These are phyloP conservation scores for Charaxes varanes DNA, from an alignment of 1,140 invertebrate genomes.

Conservation along the genomic window DNA sequence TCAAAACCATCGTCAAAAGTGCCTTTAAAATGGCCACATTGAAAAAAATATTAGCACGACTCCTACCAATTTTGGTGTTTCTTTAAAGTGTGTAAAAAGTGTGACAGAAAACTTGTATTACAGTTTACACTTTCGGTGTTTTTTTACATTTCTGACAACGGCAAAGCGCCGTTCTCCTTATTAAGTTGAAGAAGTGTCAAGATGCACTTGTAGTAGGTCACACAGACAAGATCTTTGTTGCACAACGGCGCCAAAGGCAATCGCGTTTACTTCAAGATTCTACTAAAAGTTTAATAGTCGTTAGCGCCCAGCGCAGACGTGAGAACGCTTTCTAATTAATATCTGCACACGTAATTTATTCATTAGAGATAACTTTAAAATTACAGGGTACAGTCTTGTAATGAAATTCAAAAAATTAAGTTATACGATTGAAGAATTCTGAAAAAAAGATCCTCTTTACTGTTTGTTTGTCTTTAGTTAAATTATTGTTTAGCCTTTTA, in stretches of 20 bases:
- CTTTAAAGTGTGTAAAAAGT: too few species aligned
- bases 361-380: constrained; percentile 13
- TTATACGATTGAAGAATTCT: too few species aligned
- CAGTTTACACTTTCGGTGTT: constrained; percentile 22
- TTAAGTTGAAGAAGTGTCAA: constrained; percentile 61
- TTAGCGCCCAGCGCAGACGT: background rate
- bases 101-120: too few species aligned
- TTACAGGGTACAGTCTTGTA: too few species aligned
- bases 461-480: too few species aligned
- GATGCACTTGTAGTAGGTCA: constrained; percentile 46
- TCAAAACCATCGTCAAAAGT: too few species aligned
- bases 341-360: background rate
- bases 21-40: too few species aligned
- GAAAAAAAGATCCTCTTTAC: too few species aligned
- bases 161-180: constrained; percentile 50
- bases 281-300: constrained; percentile 17
- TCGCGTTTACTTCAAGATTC: constrained; percentile 24
- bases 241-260: constrained; percentile 30
- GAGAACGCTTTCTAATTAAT: background rate
- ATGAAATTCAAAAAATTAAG: too few species aligned
- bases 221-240: constrained; percentile 46
- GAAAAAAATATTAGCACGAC: too few species aligned
- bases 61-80: too few species aligned
- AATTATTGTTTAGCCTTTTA: too few species aligned
- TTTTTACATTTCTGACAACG: constrained; percentile 26